Conservation (phyloP, 2,797 vertebrate species). For the Alauda arvensis region DNA sequence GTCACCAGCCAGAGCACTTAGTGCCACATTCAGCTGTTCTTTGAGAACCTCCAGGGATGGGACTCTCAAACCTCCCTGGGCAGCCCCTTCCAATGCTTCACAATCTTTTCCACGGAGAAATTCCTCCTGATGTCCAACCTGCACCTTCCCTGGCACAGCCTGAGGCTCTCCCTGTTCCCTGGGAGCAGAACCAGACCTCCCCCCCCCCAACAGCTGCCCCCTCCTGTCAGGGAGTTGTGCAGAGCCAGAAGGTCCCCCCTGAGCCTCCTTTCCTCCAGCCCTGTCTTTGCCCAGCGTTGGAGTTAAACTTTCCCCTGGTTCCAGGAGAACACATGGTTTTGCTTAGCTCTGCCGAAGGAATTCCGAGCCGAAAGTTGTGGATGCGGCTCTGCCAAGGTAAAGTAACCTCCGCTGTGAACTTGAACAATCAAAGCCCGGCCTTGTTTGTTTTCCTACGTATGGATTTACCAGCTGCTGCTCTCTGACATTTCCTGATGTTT, state of each 20-base stretch:
- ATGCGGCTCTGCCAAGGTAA: conserved; percentile 64
- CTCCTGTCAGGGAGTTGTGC: not conserved
- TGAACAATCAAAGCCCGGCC: conserved; percentile 10
- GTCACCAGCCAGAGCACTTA: not conserved
- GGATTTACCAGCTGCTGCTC: conserved; percentile 60
- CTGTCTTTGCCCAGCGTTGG: not conserved
- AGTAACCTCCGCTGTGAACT: conserved; percentile 59
- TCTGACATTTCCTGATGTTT: conserved; percentile 34
- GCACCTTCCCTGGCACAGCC: accelerated
- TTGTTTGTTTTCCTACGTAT: conserved; percentile 65
- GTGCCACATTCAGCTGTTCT: not conserved
- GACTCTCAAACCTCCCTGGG: not conserved
- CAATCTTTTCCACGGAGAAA: not conserved
- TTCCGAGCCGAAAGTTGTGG: conserved; percentile 33
- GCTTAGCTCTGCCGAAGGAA: conserved; percentile 53
- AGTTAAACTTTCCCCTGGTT: conserved; percentile 46
- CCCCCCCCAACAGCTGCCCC: accelerated
- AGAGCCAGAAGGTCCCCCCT: not conserved
- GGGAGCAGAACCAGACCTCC: not conserved
- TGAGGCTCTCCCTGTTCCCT: not conserved
- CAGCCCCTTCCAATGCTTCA: not conserved
- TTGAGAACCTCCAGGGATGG: not conserved
- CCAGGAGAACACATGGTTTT: conserved; percentile 59
- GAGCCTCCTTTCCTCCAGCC: not conserved
- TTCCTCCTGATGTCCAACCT: accelerated